Evolutionary conservation across 2,797 vertebrate genomes (phyloP).

Genomic region (Chrosomus eos): DNA sequence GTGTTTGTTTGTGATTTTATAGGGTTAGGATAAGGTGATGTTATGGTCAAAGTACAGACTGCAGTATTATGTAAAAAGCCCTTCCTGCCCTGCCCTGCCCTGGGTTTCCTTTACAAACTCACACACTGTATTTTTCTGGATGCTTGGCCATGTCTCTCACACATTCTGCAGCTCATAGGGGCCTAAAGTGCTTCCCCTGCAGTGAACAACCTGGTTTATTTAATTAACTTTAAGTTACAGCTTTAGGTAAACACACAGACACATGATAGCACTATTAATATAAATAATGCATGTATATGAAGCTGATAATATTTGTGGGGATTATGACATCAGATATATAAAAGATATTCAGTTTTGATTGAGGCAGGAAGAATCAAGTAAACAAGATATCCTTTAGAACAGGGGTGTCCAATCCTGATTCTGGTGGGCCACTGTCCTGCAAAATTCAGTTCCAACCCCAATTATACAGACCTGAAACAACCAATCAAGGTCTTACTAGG

Average conservation of each 20-base stretch:
- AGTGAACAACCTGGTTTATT: background rate
- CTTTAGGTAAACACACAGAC: background rate
- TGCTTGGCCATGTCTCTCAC: background rate
- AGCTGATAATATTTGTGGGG: background rate
- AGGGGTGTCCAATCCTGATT: background rate
- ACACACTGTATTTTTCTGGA: background rate
- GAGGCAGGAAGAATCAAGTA: background rate
- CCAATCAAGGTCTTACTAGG: background rate
- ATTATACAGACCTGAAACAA: background rate
- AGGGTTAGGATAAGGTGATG: constrained; percentile 77
- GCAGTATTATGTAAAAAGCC: constrained; percentile 49
- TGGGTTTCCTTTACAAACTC: constrained; percentile 6
- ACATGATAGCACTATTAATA: background rate
- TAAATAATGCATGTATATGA: background rate
- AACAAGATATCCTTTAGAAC: background rate
- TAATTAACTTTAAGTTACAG: background rate
- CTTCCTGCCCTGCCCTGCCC: constrained; percentile 41
- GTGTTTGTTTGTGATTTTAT: constrained; percentile 65
- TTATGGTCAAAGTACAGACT: constrained; percentile 68
- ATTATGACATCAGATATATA: background rate
- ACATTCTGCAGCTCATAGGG: background rate
- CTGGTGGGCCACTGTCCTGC: background rate
- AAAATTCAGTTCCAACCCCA: background rate
- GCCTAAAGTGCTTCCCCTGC: background rate
- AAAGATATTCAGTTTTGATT: background rate